Conservation (phyloP, 2,888 invertebrate species). For the Furcula furcula region DNA sequence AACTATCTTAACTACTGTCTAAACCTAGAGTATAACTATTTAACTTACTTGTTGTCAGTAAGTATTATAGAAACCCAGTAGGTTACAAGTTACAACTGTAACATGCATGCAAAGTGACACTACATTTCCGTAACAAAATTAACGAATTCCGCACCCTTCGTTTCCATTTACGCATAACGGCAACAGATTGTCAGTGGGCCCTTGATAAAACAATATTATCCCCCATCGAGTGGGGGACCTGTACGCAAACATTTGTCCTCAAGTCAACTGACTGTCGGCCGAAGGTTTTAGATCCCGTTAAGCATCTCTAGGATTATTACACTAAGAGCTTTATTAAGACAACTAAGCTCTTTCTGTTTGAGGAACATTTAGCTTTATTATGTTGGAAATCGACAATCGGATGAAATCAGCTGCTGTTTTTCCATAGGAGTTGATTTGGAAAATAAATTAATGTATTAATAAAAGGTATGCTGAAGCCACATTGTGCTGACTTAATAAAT, state of each 20-base stretch:
- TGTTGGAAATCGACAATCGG: too few relatives aligned
- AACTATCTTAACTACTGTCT: too few relatives aligned
- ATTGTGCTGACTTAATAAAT: too few relatives aligned
- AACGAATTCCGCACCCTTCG: constrained; percentile 12
- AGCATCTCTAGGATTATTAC: constrained; percentile 33
- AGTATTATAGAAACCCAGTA: neutral
- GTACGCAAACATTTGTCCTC: constrained; percentile 18
- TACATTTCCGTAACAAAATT: neutral
- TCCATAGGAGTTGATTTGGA: too few relatives aligned
- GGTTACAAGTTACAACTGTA: neutral
- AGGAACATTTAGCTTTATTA: too few relatives aligned
- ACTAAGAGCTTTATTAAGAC: constrained; percentile 22
- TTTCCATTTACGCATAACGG: constrained; percentile 30
- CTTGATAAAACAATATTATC: constrained; percentile 27
- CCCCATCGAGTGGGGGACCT: constrained; percentile 9
- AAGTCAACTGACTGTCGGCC: constrained; percentile 1
- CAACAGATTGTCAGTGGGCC: constrained; percentile 29
- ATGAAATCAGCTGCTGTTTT: too few relatives aligned
- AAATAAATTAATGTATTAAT: too few relatives aligned
- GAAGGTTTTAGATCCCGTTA: constrained; percentile 3
- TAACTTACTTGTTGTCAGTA: too few relatives aligned
- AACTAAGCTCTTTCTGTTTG: constrained; percentile 22
- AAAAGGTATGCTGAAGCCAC: too few relatives aligned
- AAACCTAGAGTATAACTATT: too few relatives aligned
- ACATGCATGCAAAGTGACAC: neutral